Conservation (phyloP, 1,140 invertebrate genomes). For the Penaeus chinensis region DNA sequence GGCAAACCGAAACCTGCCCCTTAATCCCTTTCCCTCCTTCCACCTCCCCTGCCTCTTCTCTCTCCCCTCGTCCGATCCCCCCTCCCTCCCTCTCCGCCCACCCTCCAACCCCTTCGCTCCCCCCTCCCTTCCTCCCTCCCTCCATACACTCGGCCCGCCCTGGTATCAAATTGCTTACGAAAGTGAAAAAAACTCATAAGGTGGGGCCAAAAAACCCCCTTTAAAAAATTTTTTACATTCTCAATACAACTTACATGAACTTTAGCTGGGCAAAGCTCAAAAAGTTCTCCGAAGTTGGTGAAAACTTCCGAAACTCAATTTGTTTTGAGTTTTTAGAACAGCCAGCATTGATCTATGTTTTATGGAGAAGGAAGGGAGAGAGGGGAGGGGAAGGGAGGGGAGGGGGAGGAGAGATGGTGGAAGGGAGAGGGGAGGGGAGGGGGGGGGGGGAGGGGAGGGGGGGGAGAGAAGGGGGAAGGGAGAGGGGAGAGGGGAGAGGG, state of each 20-base stretch:
- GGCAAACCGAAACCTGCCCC: neutral
- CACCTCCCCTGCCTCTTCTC: neutral
- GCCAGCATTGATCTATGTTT: constrained; percentile 57
- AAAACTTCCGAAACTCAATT: constrained; percentile 57
- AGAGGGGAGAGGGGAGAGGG: neutral
- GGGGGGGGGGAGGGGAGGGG: neutral
- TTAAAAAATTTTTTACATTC: constrained; percentile 56
- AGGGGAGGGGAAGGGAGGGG: neutral
- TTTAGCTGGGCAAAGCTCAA: constrained; percentile 38
- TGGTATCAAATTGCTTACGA: constrained; percentile 50
- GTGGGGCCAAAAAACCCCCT: constrained; percentile 24
- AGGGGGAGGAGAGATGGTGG: neutral
- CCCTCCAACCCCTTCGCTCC: neutral
- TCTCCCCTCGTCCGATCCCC: neutral
- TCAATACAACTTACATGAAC: constrained; percentile 55
- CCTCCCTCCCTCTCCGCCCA: neutral
- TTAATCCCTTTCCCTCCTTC: neutral
- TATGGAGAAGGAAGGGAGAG: constrained; percentile 25
- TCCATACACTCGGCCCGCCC: neutral
- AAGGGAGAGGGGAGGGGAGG: neutral
- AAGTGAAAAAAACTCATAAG: constrained; percentile 27
- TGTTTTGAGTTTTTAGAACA: constrained; percentile 56
- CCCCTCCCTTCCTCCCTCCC: constrained; percentile 25
- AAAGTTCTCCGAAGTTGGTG: constrained; percentile 41
- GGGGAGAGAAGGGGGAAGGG: neutral